Evolutionary conservation across 2,113 vertebrate species (phyloP), one percentile per base, ranked within the genome.

Genomic region (Lonchura striata): DNA sequence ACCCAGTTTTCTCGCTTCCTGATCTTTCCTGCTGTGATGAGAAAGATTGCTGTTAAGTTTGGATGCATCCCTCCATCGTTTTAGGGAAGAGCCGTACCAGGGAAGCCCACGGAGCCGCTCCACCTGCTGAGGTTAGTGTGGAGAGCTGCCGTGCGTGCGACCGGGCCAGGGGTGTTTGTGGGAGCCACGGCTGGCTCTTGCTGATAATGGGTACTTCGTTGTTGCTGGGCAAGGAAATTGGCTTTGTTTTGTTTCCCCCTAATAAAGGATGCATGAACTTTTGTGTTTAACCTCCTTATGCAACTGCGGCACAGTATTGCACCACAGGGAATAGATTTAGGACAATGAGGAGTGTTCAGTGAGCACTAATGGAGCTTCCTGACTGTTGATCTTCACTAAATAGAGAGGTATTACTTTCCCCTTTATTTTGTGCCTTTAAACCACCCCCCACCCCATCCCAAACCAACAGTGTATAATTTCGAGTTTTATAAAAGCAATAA

Each of bases 401-500:
- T 88, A 92, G 60, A 87, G 92, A 92, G 57, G 93, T 90, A 94
- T 96, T 97, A 94, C 70, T 95, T 98, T 95, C 46, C 86, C 91
- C 92, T 91, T 97, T 94, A 79, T 96, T 97, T 97, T 96, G 95
- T 96, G 94, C 88, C 97, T 96, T 94, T 91, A 33, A 42, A 79
- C 61, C 23, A 6, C 8, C 3, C 11, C 47, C 5, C 4, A 3
- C 3, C 39, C 7, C 5, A 11, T 17, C 33, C 60, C 28, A 33
- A 42, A 27, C 27, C 42, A 84, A 56, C 56, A 97, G 80, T 74
- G 77, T 96, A 92, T 95, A 95, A 93, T 95, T 97, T 96, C 3
- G 18, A 97, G 92, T 97, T 98, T 97, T 97, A 98, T 97, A 97
- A 98, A 97, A 98, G 97, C 94, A 97, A 87, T 98, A 98, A 97